These are phyloP conservation scores for Anticlea derivata DNA, from an alignment of 2,888 invertebrate species.

Conservation along the genomic window DNA sequence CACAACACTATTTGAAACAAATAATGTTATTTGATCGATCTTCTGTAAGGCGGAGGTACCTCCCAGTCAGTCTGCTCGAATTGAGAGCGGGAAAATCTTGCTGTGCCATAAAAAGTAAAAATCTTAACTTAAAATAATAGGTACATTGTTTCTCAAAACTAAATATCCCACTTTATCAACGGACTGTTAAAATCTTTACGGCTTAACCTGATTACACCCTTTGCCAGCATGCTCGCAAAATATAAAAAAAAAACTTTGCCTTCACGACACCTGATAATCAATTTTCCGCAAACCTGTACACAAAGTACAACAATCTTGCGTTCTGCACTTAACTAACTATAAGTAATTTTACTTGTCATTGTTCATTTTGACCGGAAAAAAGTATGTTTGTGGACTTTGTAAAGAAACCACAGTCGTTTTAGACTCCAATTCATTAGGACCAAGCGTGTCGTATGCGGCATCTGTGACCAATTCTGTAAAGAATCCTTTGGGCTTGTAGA, in stretches of 20 bases:
- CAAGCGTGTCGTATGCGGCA: slow-evolving; percentile 65
- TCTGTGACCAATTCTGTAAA: slow-evolving; percentile 41
- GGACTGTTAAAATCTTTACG: slow-evolving; percentile 10
- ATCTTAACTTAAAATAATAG: neutral
- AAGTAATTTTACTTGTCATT: slow-evolving; percentile 31
- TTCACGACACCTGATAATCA: slow-evolving; percentile 63
- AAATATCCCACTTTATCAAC: neutral
- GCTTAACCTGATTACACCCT: slow-evolving; percentile 14
- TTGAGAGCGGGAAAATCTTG: no score
- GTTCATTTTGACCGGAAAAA: slow-evolving; percentile 39
- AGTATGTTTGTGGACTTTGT: slow-evolving; percentile 44
- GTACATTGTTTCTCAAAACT: neutral
- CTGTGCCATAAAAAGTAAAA: no score
- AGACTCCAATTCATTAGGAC: slow-evolving; percentile 61
- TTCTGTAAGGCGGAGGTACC: no score
- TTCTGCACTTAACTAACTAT: slow-evolving; percentile 24
- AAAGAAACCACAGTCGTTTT: slow-evolving; percentile 54
- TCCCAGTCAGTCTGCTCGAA: no score
- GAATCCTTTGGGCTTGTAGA: slow-evolving; percentile 4
- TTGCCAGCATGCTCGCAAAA: slow-evolving; percentile 6
- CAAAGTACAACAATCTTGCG: slow-evolving; percentile 42
- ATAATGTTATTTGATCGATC: no score
- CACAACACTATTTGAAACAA: no score
- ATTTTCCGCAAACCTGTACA: slow-evolving; percentile 64
- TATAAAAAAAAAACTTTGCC: slow-evolving; percentile 10